Conservation (phyloP, 2,797 vertebrate species). For the Etheostoma nigrum region DNA sequence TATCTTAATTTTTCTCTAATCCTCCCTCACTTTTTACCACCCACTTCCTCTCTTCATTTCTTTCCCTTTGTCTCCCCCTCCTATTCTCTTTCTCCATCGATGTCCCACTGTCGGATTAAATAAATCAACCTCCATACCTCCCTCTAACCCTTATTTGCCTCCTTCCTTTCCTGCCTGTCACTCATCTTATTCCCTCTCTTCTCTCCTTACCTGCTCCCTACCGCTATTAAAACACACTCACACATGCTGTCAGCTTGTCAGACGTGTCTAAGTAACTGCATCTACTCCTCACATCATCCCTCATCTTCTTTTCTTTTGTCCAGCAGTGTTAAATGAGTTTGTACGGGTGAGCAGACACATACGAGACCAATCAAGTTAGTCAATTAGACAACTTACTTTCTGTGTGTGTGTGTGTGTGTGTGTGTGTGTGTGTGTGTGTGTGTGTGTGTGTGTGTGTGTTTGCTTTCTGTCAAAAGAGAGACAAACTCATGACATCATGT, state of each 20-base stretch:
- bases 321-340: constrained; percentile 59
- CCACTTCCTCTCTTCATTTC: background rate
- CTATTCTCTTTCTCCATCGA: background rate
- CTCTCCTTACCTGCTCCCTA: constrained; percentile 18
- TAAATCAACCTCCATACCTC: constrained; percentile 6
- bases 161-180: background rate
- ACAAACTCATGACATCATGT: background rate
- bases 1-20: constrained; percentile 15
- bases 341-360: constrained; percentile 66
- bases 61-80: constrained; percentile 5
- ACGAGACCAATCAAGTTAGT: constrained; percentile 75
- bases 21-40: background rate
- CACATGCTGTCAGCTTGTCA: constrained; percentile 36
- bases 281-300: constrained; percentile 28
- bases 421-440: no score
- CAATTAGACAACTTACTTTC: constrained; percentile 77
- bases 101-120: constrained; percentile 27
- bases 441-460: constrained; percentile 20
- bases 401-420: constrained; percentile 2
- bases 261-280: constrained; percentile 46
- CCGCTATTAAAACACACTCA: background rate
- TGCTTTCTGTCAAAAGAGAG: background rate
- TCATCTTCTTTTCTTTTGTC: constrained; percentile 7
- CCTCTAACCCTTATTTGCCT: constrained; percentile 15
- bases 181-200: background rate